Evolutionary conservation across 30 jellyfish, hydroid and myxozoan species (phyloP).

Genomic region (Pseudorhiza aurosa): DNA sequence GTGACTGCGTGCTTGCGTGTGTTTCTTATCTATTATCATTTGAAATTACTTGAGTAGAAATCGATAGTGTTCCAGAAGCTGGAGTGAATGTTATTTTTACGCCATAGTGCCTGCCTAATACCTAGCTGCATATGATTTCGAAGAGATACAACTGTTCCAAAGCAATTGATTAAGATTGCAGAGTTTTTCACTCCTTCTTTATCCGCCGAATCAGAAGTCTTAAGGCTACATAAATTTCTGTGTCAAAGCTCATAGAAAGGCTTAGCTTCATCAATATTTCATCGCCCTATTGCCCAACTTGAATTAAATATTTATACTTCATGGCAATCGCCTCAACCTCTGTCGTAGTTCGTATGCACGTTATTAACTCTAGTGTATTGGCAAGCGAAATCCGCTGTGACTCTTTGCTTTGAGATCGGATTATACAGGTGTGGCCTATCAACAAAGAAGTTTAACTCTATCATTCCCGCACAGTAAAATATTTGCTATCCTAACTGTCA

Average conservation of each 20-base stretch:
- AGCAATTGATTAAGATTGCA: not conserved
- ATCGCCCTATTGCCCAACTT: not conserved
- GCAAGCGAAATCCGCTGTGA: not conserved
- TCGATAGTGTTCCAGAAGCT: too few species aligned
- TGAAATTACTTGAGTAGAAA: too few species aligned
- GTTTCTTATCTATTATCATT: too few species aligned
- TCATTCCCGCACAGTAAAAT: not conserved
- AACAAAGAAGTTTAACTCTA: not conserved
- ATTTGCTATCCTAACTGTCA: not conserved
- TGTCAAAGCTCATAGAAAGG: not conserved
- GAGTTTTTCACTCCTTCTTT: not conserved
- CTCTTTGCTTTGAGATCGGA: constrained; percentile 15
- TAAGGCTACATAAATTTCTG: not conserved
- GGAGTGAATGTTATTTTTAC: too few species aligned
- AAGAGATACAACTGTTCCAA: not conserved
- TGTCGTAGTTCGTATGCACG: constrained; percentile 2
- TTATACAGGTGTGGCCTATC: not conserved
- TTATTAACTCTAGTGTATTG: not conserved
- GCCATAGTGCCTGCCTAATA: too few species aligned
- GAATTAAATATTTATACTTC: not conserved
- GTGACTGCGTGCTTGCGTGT: too few species aligned
- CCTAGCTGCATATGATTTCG: too few species aligned
- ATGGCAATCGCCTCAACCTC: not conserved
- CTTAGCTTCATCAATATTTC: not conserved
- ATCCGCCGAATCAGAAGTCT: not conserved